These are phyloP conservation scores for Liodrosophila aerea DNA, from an alignment of 2,888 invertebrate species.

Conservation along the genomic window DNA sequence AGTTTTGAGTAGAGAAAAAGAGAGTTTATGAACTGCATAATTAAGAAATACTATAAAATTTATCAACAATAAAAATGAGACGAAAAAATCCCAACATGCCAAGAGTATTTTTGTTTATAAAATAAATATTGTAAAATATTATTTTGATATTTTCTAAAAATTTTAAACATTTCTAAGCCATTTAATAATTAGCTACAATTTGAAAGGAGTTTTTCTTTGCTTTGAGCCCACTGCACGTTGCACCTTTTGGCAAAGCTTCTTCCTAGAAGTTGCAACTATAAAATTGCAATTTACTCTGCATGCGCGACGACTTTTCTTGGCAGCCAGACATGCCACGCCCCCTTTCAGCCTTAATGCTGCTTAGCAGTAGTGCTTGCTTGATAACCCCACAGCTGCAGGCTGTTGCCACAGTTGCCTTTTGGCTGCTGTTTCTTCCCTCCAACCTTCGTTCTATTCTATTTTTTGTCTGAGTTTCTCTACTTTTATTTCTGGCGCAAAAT, in stretches of 20 bases:
- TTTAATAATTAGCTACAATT: slow-evolving; percentile 7
- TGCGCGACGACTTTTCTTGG: slow-evolving; percentile 71
- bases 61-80: too few species aligned
- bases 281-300: slow-evolving; percentile 73
- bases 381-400: slow-evolving; percentile 32
- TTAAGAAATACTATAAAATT: too few species aligned
- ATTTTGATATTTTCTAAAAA: too few species aligned
- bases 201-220: background rate
- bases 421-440: slow-evolving; percentile 42
- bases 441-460: background rate
- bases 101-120: too few species aligned
- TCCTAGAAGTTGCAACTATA: slow-evolving; percentile 64
- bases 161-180: slow-evolving; percentile 2
- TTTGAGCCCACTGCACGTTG: slow-evolving; percentile 44
- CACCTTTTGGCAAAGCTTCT: slow-evolving; percentile 56
- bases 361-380: background rate
- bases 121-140: too few species aligned
- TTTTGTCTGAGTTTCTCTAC: slow-evolving; percentile 30
- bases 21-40: too few species aligned
- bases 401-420: slow-evolving; percentile 43
- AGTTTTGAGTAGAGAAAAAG: too few species aligned
- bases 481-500: slow-evolving; percentile 58
- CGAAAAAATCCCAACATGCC: too few species aligned
- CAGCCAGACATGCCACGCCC: slow-evolving; percentile 60
- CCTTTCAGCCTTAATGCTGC: background rate